Evolutionary conservation across 53 echinoderm and acorn worm species (phyloP), one percentile per base, ranked within the genome.

Genomic region (Luidia sarsii): DNA sequence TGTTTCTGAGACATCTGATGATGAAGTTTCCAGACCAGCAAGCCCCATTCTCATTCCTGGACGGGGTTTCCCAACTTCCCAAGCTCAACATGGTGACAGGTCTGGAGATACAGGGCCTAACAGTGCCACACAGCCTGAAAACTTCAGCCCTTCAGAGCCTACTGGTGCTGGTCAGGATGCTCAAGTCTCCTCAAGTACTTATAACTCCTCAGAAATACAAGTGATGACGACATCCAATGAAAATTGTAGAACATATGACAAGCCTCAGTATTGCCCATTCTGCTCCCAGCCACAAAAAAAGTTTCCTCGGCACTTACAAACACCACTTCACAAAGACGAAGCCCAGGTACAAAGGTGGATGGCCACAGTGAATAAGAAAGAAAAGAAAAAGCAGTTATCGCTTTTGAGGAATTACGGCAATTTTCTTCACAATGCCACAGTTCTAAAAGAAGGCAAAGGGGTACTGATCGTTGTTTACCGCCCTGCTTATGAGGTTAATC

Each of bases 201-300:
- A 27, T 24, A 56, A 9, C 57, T 19, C 57, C 25, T 38, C 39
- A 39, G 38, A 65, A 36, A 65, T 65, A 20, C 36, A 65, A 24
- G 65, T 65, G 23, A n/a, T 35, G n/a, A 65, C 65, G 16, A 65
- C 65, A 38, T 65, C 65, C 13, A 65, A 65, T 65, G 4, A 35
- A 38, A 23, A 65, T 65, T 37, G 65, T 10, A 37, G 65, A 0
- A 16, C 30, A 0, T 63, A 56, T 13, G 68, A 91, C 75, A 91
- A 91, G 31, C 77, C 55, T 25, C 83, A 91, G 24, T 87, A 77
- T 53, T 87, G 91, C 57, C 75, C 87, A 8, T 91, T 83, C 28
- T 91, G 87, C 39, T 57, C 54, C 19, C 1, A 19, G 14, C 60
- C 83, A 57, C 86, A 91, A 34, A 86, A 60, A 61, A 87, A 91